phyloP scores from a whole-genome alignment of 2,797 vertebrate species.

The Xyrichtys novacula region DNA sequence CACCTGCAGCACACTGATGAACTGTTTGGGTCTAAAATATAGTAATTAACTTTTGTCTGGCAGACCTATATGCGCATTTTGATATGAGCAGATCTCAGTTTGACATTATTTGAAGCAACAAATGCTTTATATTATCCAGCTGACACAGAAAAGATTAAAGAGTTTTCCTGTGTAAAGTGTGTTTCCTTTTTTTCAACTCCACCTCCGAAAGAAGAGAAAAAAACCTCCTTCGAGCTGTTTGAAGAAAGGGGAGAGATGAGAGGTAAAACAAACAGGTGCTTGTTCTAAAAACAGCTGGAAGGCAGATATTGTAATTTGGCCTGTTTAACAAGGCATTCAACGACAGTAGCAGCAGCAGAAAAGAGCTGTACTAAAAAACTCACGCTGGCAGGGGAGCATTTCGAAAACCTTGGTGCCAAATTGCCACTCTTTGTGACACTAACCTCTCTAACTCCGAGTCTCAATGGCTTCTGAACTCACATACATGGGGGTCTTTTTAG shows the following conservation, averaged over 20 bases:
- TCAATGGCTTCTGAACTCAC: background rate
- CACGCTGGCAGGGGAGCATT: background rate
- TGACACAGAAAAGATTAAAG: no score
- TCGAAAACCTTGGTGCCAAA: background rate
- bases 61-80: no score
- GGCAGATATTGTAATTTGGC: background rate
- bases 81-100: no score
- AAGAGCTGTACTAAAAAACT: background rate
- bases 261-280: slow-evolving; percentile 5
- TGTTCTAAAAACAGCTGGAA: slow-evolving; percentile 7
- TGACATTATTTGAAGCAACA: no score
- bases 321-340: background rate
- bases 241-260: background rate
- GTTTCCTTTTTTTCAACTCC: no score
- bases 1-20: no score
- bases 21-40: no score
- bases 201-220: no score
- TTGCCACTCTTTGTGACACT: no score
- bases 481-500: background rate
- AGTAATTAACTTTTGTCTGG: no score
- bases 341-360: background rate
- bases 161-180: no score
- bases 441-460: background rate
- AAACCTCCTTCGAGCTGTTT: background rate
- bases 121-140: no score